Evolutionary conservation across 2,888 invertebrate genomes (phyloP).

Genomic region (Aspidapion aeneum): DNA sequence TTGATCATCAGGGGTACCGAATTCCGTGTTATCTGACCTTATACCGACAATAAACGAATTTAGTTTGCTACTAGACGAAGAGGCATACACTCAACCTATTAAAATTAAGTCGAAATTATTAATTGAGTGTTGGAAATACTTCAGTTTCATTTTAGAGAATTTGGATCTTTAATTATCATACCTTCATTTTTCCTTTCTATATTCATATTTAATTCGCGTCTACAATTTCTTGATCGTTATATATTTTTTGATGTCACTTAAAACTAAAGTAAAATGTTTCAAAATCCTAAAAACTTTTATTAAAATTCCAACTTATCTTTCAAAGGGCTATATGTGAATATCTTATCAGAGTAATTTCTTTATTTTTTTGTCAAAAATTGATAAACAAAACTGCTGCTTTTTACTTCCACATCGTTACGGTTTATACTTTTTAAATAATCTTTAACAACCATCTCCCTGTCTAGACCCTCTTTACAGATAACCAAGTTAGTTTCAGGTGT

Average conservation of each 20-base stretch:
- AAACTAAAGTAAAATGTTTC: constrained; percentile 62
- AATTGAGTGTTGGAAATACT: constrained; percentile 81
- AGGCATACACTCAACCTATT: constrained; percentile 84
- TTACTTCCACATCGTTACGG: constrained; percentile 24
- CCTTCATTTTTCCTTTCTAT: constrained; percentile 87
- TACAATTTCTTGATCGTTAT: constrained; percentile 63
- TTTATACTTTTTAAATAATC: constrained; percentile 25
- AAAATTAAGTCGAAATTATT: constrained; percentile 86
- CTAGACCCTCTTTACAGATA: constrained; percentile 24
- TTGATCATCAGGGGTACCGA: constrained; percentile 50
- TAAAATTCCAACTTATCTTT: constrained; percentile 63
- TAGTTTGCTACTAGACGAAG: constrained; percentile 62
- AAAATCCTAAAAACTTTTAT: constrained; percentile 54
- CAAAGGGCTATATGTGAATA: constrained; percentile 67
- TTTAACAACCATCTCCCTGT: constrained; percentile 22
- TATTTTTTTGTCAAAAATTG: neutral
- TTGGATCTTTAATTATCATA: constrained; percentile 79
- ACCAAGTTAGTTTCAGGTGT: constrained; percentile 32
- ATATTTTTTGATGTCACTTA: constrained; percentile 56
- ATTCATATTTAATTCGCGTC: constrained; percentile 72
- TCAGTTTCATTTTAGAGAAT: constrained; percentile 85
- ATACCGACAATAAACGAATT: constrained; percentile 83
- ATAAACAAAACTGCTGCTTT: constrained; percentile 1
- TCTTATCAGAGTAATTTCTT: no score
- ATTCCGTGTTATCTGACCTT: constrained; percentile 41